These are phyloP conservation scores for Macrotis lagotis DNA, from an alignment of 2,113 vertebrate species.

Conservation along the genomic window DNA sequence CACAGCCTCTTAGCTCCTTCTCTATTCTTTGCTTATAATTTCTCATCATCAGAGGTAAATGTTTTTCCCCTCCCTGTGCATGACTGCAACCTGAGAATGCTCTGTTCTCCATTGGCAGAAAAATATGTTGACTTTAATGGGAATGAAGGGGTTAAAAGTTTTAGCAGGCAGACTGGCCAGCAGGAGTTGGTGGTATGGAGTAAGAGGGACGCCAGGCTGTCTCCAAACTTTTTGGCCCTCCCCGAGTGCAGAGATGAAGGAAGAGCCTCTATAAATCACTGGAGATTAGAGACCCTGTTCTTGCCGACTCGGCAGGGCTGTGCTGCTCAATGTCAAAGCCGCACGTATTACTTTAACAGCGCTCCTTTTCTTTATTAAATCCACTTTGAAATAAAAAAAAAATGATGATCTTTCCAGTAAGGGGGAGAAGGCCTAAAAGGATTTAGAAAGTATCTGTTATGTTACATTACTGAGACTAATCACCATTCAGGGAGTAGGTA, in stretches of 20 bases:
- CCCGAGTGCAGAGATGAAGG: slow-evolving; percentile 91
- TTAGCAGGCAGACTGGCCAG: slow-evolving; percentile 84
- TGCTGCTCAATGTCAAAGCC: slow-evolving; percentile 97
- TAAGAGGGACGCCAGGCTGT: slow-evolving; percentile 96
- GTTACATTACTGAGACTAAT: slow-evolving; percentile 91
- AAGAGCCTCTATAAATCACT: slow-evolving; percentile 98
- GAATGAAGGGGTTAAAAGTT: slow-evolving; percentile 86
- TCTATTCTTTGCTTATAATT: slow-evolving; percentile 76
- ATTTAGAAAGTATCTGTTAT: slow-evolving; percentile 92
- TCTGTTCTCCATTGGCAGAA: slow-evolving; percentile 82
- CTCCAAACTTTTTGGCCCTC: slow-evolving; percentile 96
- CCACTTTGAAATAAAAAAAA: slow-evolving; percentile 90
- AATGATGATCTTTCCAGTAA: slow-evolving; percentile 91
- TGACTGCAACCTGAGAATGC: slow-evolving; percentile 81
- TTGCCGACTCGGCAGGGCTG: slow-evolving; percentile 91
- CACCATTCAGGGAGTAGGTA: slow-evolving; percentile 87
- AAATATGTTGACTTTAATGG: slow-evolving; percentile 79
- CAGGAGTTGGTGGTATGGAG: slow-evolving; percentile 88
- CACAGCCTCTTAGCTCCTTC: slow-evolving; percentile 73
- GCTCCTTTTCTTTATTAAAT: slow-evolving; percentile 94
- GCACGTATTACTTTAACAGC: slow-evolving; percentile 94
- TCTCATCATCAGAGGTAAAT: slow-evolving; percentile 78
- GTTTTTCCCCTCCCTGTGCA: slow-evolving; percentile 77
- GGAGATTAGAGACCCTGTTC: slow-evolving; percentile 98
- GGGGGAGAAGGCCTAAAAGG: slow-evolving; percentile 87